phyloP scores from a whole-genome alignment of 1,140 invertebrate genomes.

The Pogonomyrmex barbatus region DNA sequence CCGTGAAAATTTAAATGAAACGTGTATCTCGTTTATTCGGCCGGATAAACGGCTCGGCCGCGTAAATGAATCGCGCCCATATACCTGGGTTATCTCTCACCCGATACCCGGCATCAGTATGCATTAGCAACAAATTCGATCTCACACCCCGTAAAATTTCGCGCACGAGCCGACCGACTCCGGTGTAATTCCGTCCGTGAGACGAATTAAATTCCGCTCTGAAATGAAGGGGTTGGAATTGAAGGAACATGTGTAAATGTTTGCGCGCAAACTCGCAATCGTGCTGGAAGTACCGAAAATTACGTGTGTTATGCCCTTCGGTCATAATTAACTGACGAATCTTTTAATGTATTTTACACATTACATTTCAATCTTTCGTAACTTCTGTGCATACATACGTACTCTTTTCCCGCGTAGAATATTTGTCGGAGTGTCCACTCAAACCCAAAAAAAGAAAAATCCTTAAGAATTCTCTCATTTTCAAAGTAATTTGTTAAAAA shows the following conservation, averaged over 20 bases:
- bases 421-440: neutral
- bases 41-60: neutral
- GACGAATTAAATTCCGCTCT: neutral
- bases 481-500: no score
- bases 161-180: neutral
- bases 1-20: constrained; percentile 34
- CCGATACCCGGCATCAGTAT: neutral
- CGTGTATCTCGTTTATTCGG: constrained; percentile 12
- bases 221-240: neutral
- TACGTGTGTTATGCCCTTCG: neutral
- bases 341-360: neutral
- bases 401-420: neutral
- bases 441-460: no score
- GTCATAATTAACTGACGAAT: constrained; percentile 2
- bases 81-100: neutral
- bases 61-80: constrained; percentile 15
- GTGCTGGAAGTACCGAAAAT: neutral
- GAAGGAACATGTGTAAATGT: neutral
- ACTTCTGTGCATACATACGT: neutral
- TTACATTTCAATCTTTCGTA: neutral
- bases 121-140: constrained; percentile 30
- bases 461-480: no score
- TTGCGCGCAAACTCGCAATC: neutral
- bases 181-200: neutral
- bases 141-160: neutral